A percentile compares a stretch with the other conserved stretches of the same genome.
Conservation (phyloP, 2,888 invertebrate species). For the Sinopyrophorus schimmeli region DNA sequence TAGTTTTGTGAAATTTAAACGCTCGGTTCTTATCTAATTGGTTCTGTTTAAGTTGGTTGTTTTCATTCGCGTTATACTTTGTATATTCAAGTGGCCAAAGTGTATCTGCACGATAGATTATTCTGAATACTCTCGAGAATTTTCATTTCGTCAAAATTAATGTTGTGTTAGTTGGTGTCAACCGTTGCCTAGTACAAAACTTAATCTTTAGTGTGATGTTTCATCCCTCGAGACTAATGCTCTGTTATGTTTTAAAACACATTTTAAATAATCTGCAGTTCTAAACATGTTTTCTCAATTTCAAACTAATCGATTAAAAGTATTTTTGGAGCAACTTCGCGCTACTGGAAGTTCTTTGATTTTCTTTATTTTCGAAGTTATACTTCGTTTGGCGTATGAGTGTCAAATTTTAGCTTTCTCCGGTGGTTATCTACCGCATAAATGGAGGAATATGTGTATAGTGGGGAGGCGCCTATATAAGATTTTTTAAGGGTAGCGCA, state of each 20-base stretch:
- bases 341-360: no score
- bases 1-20: constrained; percentile 26
- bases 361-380: no score
- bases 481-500: no score
- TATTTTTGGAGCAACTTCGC: no score
- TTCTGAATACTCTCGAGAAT: constrained; percentile 46
- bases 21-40: constrained; percentile 24
- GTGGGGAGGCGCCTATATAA: no score
- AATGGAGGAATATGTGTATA: no score
- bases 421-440: no score
- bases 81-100: constrained; percentile 27
- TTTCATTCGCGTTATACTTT: constrained; percentile 27
- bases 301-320: no score
- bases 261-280: constrained; percentile 38
- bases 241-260: constrained; percentile 41
- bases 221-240: constrained; percentile 47
- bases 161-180: constrained; percentile 49
- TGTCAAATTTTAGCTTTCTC: no score
- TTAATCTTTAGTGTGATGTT: constrained; percentile 47
- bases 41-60: constrained; percentile 23
- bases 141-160: constrained; percentile 44
- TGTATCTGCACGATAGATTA: constrained; percentile 30
- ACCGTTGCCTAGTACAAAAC: constrained; percentile 54
- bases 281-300: constrained; percentile 38
- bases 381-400: no score